phyloP scores from a whole-genome alignment of 2,888 invertebrate genomes.

The Pseudanteris insignis region DNA sequence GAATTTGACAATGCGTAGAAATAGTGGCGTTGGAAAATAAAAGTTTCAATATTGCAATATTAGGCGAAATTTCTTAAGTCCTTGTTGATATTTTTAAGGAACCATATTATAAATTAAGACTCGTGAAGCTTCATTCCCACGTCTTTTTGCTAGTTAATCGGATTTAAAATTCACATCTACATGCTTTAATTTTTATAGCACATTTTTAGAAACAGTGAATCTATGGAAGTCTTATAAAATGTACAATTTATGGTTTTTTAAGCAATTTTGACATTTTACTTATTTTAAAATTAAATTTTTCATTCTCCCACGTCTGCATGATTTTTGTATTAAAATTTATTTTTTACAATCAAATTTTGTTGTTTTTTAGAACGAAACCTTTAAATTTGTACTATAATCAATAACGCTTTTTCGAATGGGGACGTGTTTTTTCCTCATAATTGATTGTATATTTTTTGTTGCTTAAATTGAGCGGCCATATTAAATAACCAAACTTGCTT shows the following conservation, averaged over 20 bases:
- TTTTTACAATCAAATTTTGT: conserved; percentile 34
- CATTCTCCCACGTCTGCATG: conserved; percentile 23
- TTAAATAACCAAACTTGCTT: too few species aligned
- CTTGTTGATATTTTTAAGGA: conserved; percentile 19
- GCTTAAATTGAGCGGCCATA: too few species aligned
- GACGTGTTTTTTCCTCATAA: conserved; percentile 1
- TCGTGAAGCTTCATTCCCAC: conserved; percentile 6
- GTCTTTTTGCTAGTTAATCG: conserved; percentile 3
- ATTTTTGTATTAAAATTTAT: conserved; percentile 40
- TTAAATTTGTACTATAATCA: conserved; percentile 11
- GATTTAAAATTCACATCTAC: conserved; percentile 5
- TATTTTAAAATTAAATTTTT: conserved; percentile 15
- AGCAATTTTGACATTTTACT: conserved; percentile 25
- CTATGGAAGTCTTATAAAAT: conserved; percentile 21
- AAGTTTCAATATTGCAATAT: conserved; percentile 23
- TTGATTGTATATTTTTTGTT: conserved; percentile 28
- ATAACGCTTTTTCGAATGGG: background rate
- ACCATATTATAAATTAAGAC: conserved; percentile 1
- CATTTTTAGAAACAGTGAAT: conserved; percentile 20
- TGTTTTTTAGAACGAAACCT: conserved; percentile 24
- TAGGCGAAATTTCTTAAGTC: conserved; percentile 9
- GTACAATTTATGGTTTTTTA: conserved; percentile 20
- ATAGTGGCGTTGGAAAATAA: conserved; percentile 2
- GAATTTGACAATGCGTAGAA: background rate
- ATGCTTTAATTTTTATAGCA: conserved; percentile 2